Base-by-base conservation (phyloP, 2,888 invertebrate genomes). In the Bombylius discolor region DNA sequence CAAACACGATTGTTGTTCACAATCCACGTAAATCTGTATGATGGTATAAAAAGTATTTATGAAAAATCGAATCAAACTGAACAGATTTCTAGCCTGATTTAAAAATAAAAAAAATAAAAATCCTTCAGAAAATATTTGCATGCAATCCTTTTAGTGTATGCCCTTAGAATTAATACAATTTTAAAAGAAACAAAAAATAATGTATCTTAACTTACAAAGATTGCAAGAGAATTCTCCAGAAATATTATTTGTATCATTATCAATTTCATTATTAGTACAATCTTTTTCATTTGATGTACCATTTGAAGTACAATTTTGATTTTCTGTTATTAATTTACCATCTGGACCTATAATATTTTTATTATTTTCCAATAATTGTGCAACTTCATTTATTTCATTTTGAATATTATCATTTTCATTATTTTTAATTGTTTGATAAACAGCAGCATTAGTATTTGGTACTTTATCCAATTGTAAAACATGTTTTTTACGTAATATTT, bases 341-440 rank as follows among this genome's bases (percentile, higher is more conserved):
- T 85, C 83, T 5, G 78, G 72, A 60, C 82, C 83, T 45, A 87
- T 70, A 47, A 83, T 75, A 9, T 80, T 83, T 62, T 80, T 79
- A 60, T 80, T 72, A n/a, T 73, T 70, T 49, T 74, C 69, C 66
- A 76, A 55, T 77, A 78, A 62, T 78, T 70, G 63, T 80, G 80
- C 59, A 67, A 75, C 64, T 81, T 80, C 60, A 79, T 74, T 71
- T 78, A 86, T 64, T 73, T 86, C 81, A 23, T 76, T 73, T 66
- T 78, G 79, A 73, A 85, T 84, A 62, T 78, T 76, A 47, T 73
- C 75, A 61, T 76, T 73, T 36, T 68, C 66, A 49, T 72, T 63
- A 51, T 69, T 59, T 61, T 68, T 62, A 57, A 82, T 65, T 57
- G 81, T 84, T 72, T 86, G 86, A 68, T 82, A 86, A 1, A 84